Percentiles rank a stretch among this genome's conserved stretches.
These are phyloP conservation scores for Agriopis leucophaearia DNA, from an alignment of 2,888 invertebrate genomes.

Conservation along the genomic window DNA sequence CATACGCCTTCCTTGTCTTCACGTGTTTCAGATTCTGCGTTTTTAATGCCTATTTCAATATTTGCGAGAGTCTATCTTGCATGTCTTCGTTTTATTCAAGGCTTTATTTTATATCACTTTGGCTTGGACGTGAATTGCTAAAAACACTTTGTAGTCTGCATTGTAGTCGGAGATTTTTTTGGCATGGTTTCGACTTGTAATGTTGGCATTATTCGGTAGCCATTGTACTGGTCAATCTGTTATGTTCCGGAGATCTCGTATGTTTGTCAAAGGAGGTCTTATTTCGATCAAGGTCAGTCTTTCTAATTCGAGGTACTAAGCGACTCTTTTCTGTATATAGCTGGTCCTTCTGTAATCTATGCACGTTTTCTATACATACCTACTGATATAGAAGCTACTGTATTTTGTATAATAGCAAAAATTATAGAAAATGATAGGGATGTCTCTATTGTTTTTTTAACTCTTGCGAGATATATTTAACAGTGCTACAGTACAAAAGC, in stretches of 20 bases:
- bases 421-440: too few species aligned
- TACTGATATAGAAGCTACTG: too few species aligned
- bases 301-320: conserved; percentile 3
- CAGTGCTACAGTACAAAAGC: too few species aligned
- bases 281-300: conserved; percentile 16
- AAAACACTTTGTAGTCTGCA: neutral
- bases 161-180: conserved; percentile 1
- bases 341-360: neutral
- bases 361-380: neutral
- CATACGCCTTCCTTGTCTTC: conserved; percentile 23
- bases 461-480: too few species aligned
- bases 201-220: neutral
- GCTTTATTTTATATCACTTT: conserved; percentile 1
- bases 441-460: too few species aligned
- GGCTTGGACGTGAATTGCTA: neutral
- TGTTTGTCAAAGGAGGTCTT: neutral
- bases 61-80: conserved; percentile 17
- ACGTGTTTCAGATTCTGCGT: conserved; percentile 21
- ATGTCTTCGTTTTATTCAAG: conserved; percentile 9
- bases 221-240: conserved; percentile 2
- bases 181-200: neutral
- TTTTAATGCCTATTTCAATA: conserved; percentile 26
- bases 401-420: too few species aligned
- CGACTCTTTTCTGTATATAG: neutral
- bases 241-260: conserved; percentile 3